Evolutionary conservation across 2,797 vertebrate species (phyloP).

Genomic region (Hypotaenidia philippensis): DNA sequence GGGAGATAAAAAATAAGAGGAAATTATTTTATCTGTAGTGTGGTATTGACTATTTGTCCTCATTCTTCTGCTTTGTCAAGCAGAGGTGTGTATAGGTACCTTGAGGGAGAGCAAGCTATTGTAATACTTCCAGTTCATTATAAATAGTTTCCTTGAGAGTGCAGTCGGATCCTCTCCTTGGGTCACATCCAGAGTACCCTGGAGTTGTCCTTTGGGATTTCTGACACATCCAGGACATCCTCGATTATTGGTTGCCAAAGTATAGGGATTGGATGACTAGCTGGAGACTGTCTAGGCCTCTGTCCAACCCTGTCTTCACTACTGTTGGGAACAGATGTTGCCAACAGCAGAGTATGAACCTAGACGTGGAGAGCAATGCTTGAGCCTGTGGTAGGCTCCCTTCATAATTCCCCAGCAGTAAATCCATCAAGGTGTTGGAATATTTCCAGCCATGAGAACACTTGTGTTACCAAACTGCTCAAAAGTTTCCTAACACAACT

Average conservation of each 20-base stretch:
- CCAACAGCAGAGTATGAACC: background rate
- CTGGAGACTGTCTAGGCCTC: background rate
- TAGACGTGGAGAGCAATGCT: background rate
- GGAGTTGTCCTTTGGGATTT: background rate
- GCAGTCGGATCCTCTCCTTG: background rate
- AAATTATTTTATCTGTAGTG: background rate
- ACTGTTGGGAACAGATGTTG: background rate
- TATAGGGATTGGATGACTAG: background rate
- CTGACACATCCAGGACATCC: background rate
- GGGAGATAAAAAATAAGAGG: background rate
- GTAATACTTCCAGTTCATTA: too few relatives aligned
- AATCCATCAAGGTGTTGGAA: background rate
- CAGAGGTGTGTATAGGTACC: too few relatives aligned
- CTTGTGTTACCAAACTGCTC: background rate
- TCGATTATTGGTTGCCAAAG: background rate
- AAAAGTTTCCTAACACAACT: background rate
- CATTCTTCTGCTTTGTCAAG: too few relatives aligned
- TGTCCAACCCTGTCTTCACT: background rate
- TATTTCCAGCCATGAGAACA: background rate
- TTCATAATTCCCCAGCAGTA: background rate
- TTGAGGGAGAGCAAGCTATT: too few relatives aligned
- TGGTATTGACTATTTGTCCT: background rate
- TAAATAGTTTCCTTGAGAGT: too few relatives aligned
- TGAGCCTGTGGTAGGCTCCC: background rate
- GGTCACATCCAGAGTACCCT: background rate